Conservation (phyloP, 2,888 invertebrate genomes). For the Netelia fuscicornis region DNA sequence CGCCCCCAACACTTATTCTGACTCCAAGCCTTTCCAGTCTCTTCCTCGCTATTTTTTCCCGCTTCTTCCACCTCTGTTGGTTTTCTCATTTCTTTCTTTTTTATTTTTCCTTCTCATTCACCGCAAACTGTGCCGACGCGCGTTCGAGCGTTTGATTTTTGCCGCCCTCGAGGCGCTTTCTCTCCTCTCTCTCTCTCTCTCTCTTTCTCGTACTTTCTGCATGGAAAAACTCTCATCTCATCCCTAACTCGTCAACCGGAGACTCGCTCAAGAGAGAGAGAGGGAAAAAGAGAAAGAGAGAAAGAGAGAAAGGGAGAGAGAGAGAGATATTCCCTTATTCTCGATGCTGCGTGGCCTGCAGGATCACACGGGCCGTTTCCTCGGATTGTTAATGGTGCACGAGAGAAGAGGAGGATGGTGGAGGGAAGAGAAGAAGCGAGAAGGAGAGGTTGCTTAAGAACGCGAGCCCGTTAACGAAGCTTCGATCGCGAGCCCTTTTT, state of each 20-base stretch:
- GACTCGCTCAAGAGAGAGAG: neutral
- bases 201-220: constrained; percentile 12
- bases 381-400: constrained; percentile 58
- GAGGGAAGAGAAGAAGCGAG: neutral
- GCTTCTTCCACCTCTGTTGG: constrained; percentile 17
- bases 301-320: too few species aligned
- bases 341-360: constrained; percentile 33
- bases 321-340: constrained; percentile 1
- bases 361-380: constrained; percentile 46
- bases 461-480: constrained; percentile 54
- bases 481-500: constrained; percentile 1
- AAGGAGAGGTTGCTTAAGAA: constrained; percentile 11
- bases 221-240: constrained; percentile 57
- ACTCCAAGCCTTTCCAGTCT: neutral
- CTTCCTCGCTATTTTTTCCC: constrained; percentile 7
- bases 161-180: constrained; percentile 57
- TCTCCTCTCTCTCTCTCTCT: neutral
- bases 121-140: constrained; percentile 50
- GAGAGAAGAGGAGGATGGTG: neutral
- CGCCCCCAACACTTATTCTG: neutral
- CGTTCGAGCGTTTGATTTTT: constrained; percentile 70
- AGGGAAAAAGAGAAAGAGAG: too few species aligned
- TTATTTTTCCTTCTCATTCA: constrained; percentile 27
- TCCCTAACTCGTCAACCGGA: constrained; percentile 14
- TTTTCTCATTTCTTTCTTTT: constrained; percentile 10